A percentile compares a stretch with the other conserved stretches of the same genome.
phyloP scores from a whole-genome alignment of 2,113 vertebrate genomes.

The Heptranchias perlo region DNA sequence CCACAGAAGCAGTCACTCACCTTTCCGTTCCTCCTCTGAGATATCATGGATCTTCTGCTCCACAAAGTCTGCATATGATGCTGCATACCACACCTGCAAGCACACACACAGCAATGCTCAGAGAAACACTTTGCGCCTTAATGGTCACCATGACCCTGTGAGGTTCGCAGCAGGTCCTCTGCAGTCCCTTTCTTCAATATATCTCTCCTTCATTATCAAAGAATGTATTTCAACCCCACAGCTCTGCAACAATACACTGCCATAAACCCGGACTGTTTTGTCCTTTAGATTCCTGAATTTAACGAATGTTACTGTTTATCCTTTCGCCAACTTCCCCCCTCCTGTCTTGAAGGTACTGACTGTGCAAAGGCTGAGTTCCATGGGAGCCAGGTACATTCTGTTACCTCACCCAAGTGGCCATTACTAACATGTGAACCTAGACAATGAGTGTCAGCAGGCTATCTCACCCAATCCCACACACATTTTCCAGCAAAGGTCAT shows the following conservation, averaged over 20 bases:
- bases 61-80: conserved; percentile 90
- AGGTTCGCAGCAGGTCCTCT: neutral
- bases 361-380: neutral
- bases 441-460: neutral
- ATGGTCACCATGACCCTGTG: neutral
- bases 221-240: neutral
- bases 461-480: neutral
- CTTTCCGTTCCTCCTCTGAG: conserved; percentile 92
- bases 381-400: neutral
- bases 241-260: neutral
- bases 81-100: conserved; percentile 91
- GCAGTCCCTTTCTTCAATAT: neutral
- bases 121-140: neutral
- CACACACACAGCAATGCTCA: neutral
- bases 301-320: neutral
- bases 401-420: neutral
- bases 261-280: neutral
- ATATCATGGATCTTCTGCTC: conserved; percentile 91
- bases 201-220: neutral
- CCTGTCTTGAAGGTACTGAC: neutral
- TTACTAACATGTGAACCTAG: neutral
- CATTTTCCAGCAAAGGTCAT: neutral
- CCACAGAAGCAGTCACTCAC: conserved; percentile 50
- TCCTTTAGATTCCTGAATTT: neutral
- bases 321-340: neutral